Base-by-base conservation (phyloP, 35 echinoderm and acorn worm genomes). In the Heliocidaris erythrogramma region DNA sequence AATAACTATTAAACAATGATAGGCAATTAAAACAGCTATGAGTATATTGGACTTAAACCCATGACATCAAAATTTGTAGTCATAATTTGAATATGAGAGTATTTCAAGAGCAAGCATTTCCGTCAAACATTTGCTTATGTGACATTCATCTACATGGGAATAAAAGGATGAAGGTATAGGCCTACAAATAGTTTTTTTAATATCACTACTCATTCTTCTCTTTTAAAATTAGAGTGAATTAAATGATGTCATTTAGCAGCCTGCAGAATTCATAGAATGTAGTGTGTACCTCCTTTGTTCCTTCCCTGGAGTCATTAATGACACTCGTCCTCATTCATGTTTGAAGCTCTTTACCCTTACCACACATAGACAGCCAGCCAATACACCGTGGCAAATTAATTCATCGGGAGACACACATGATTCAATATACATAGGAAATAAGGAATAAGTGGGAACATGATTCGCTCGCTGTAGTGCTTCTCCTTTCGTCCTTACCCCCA, bases 401-500 rank as follows among this genome's bases (percentile, higher is more conserved):
- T 78, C n/a, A 78, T 78, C 65, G n/a, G 65, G 65, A 78, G 65
- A 78, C 65, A 78, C 65, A n/a, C 65, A 78, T 78, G 65, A 78
- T 78, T 78, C 65, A 78, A 78, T 78, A 78, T 78, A 78, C 65
- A 78, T 78, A 78, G 65, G 65, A 78, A 78, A 78, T 78, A 78
- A 78, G 65, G 5, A 78, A 78, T 78, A 78, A 78, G 65, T 78
- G 65, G 65, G 65, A 78, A 78, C 65, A 78, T 78, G 65, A 78
- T 78, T 78, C 65, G 21, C 65, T 78, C 65, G 35, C 6, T 78
- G 65, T n/a, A 78, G 65, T 24, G 8, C 49, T 13, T 10, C 49
- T 5, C 17, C 60, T 18, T 21, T 21, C 18, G 0, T 24, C 0
- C 21, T 7, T 18, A n/a, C 27, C 65, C 24, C 65, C 65, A 42